Evolutionary conservation across 2,888 invertebrate species (phyloP).

Genomic region (Hirtodrosophila alboralis): DNA sequence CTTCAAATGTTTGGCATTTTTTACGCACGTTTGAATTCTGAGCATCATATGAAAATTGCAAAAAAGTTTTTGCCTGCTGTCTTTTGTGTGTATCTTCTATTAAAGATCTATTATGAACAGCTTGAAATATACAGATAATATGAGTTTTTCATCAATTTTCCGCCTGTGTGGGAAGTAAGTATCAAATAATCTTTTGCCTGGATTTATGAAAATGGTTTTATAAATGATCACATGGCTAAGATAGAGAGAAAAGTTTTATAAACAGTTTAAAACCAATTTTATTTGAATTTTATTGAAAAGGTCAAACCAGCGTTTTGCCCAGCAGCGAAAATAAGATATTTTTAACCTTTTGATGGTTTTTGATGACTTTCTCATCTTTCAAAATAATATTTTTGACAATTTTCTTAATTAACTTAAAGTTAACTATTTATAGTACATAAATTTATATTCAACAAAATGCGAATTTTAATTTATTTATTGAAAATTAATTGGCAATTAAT

Average conservation of each 20-base stretch:
- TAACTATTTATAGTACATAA: not conserved
- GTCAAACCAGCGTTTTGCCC: no score
- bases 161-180: no score
- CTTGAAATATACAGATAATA: constrained; percentile 1
- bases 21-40: constrained; percentile 47
- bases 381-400: constrained; percentile 4
- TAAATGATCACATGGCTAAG: no score
- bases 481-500: constrained; percentile 69
- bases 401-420: constrained; percentile 7
- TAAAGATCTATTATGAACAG: constrained; percentile 9
- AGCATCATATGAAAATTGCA: constrained; percentile 20
- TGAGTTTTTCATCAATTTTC: not conserved
- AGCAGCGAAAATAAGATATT: no score
- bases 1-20: constrained; percentile 44
- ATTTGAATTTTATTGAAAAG: no score
- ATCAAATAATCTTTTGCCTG: no score
- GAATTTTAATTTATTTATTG: constrained; percentile 39
- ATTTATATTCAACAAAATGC: constrained; percentile 8
- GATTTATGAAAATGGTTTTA: no score
- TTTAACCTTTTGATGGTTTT: no score
- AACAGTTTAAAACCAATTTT: no score
- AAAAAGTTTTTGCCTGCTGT: not conserved
- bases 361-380: no score
- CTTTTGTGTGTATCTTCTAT: constrained; percentile 6
- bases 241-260: no score